These are phyloP conservation scores for Anastrepha obliqua DNA, from an alignment of 1,140 invertebrate genomes.

Conservation along the genomic window DNA sequence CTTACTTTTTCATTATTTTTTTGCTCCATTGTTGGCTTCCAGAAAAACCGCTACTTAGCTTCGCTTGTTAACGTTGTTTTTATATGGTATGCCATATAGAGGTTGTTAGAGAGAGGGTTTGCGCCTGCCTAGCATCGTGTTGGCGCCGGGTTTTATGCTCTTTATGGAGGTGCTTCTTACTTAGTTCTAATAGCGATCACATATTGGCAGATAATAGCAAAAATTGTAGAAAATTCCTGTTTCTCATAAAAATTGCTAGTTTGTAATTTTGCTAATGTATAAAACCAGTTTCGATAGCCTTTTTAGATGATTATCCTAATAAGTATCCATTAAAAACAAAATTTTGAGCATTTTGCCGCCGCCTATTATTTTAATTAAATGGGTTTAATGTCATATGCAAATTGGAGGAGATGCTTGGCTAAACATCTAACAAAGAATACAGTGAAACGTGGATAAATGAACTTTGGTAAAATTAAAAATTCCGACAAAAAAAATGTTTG, in stretches of 20 bases:
- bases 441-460: too few species aligned
- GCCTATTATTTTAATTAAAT: slow-evolving; percentile 36
- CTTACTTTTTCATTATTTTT: not conserved
- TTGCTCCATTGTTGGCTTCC: not conserved
- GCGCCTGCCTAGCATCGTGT: not conserved
- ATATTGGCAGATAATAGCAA: too few species aligned
- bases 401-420: not conserved
- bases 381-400: slow-evolving; percentile 27
- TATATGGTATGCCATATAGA: not conserved
- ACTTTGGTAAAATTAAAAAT: too few species aligned
- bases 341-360: slow-evolving; percentile 24
- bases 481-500: too few species aligned
- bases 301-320: slow-evolving; percentile 15
- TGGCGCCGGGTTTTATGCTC: too few species aligned
- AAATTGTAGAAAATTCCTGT: too few species aligned
- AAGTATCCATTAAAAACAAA: slow-evolving; percentile 28
- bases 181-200: too few species aligned
- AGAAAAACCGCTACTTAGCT: not conserved
- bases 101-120: not conserved
- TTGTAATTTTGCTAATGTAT: not conserved
- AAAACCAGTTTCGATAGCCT: not conserved
- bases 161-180: too few species aligned
- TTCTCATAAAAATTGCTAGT: too few species aligned
- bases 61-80: not conserved
- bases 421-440: too few species aligned